phyloP scores from a whole-genome alignment of 2,888 invertebrate species.

The Hofmannophila pseudospretella region DNA sequence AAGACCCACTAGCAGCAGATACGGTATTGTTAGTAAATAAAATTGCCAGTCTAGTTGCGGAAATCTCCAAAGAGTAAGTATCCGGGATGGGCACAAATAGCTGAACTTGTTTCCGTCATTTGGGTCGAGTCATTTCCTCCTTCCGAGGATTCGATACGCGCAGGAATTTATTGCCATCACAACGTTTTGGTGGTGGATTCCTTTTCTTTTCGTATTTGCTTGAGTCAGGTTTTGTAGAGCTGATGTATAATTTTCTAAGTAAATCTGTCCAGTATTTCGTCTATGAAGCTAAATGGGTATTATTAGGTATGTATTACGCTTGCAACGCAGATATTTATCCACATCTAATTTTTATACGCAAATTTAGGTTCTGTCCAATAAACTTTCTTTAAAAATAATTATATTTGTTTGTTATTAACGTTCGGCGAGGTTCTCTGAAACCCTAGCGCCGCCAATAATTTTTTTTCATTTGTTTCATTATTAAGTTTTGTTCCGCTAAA shows the following conservation, averaged over 20 bases:
- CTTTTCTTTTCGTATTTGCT: neutral
- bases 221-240: neutral
- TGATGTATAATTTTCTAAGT: neutral
- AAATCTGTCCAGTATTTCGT: neutral
- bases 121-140: slow-evolving; percentile 48
- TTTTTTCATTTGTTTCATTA: no score
- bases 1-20: neutral
- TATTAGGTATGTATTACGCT: no score
- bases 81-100: slow-evolving; percentile 47
- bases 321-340: no score
- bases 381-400: no score
- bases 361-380: no score
- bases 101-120: slow-evolving; percentile 51
- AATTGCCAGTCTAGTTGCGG: slow-evolving; percentile 25
- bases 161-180: slow-evolving; percentile 31
- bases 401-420: no score
- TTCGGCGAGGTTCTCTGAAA: no score
- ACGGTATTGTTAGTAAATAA: slow-evolving; percentile 25
- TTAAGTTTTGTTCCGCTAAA: no score
- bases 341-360: no score
- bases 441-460: no score
- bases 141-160: slow-evolving; percentile 35
- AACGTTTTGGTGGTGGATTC: slow-evolving; percentile 6
- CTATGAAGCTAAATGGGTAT: no score
- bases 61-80: slow-evolving; percentile 34